A percentile compares a stretch with the other conserved stretches of the same genome.
These are phyloP conservation scores for Junco hyemalis DNA, from an alignment of 2,113 vertebrate genomes.

Conservation along the genomic window DNA sequence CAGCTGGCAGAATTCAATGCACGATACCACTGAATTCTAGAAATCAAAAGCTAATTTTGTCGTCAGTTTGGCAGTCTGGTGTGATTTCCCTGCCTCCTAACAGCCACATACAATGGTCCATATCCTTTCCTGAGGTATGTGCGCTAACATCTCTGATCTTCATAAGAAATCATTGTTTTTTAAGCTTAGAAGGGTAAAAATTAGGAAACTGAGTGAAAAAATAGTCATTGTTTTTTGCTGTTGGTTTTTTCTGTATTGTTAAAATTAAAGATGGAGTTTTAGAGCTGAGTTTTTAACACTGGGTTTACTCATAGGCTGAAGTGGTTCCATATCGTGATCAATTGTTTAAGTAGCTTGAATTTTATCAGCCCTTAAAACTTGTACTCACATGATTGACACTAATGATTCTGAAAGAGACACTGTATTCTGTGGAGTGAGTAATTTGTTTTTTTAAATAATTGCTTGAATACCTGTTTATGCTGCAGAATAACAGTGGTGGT, in stretches of 20 bases:
- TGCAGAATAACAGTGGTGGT: not conserved
- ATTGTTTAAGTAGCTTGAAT: constrained; percentile 42
- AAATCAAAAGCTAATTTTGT: not conserved
- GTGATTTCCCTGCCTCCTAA: not conserved
- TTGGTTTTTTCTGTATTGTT: not conserved
- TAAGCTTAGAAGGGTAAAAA: not conserved
- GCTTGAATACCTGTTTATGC: not conserved
- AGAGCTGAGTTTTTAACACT: not conserved
- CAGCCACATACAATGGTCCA: no score
- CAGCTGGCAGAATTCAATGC: not conserved
- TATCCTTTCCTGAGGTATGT: not conserved
- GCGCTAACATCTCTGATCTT: not conserved
- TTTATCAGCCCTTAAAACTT: constrained; percentile 49
- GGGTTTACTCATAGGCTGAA: not conserved
- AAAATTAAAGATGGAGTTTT: not conserved
- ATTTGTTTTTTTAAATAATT: constrained; percentile 28
- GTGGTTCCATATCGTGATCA: constrained; percentile 19
- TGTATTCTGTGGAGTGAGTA: not conserved
- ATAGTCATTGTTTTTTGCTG: not conserved
- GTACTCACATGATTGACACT: constrained; percentile 61
- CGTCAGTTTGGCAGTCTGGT: not conserved
- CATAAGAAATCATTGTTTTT: not conserved
- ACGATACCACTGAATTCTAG: not conserved
- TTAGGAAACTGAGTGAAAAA: not conserved
- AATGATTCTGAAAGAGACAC: constrained; percentile 49